Conservation (phyloP, 2,113 vertebrate species). For the Ciconia stormi region DNA sequence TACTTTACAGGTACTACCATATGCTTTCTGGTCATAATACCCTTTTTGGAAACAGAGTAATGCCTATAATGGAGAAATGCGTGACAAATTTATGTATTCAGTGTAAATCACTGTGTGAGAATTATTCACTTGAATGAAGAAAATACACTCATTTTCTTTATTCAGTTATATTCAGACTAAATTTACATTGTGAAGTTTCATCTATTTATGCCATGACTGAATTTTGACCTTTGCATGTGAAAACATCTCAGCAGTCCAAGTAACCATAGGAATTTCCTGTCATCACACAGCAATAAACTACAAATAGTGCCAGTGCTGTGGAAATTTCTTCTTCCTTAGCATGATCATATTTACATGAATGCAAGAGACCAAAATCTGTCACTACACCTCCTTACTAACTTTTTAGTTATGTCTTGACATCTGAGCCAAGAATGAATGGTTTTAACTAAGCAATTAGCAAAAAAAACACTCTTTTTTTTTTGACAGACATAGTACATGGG, state of each 20-base stretch:
- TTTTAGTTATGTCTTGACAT: background rate
- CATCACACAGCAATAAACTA: background rate
- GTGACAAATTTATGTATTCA: background rate
- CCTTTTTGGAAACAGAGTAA: background rate
- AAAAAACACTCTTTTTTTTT: fast-evolving
- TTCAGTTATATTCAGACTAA: background rate
- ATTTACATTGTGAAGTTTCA: background rate
- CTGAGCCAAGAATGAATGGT: background rate
- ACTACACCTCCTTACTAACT: background rate
- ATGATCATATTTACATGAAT: background rate
- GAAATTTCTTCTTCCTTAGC: background rate
- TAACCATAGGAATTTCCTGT: background rate
- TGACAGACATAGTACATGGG: background rate
- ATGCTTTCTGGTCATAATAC: background rate
- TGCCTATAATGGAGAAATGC: background rate
- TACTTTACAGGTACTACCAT: background rate
- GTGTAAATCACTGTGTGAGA: background rate
- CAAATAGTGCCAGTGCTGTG: background rate
- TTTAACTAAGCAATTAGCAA: background rate
- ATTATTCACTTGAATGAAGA: background rate
- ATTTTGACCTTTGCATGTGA: constrained; percentile 16
- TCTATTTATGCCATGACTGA: background rate
- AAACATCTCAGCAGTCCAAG: background rate
- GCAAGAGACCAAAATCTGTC: background rate
- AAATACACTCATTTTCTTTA: background rate